Conservation (phyloP, 2,113 vertebrate genomes). For the Mustelus asterias region DNA sequence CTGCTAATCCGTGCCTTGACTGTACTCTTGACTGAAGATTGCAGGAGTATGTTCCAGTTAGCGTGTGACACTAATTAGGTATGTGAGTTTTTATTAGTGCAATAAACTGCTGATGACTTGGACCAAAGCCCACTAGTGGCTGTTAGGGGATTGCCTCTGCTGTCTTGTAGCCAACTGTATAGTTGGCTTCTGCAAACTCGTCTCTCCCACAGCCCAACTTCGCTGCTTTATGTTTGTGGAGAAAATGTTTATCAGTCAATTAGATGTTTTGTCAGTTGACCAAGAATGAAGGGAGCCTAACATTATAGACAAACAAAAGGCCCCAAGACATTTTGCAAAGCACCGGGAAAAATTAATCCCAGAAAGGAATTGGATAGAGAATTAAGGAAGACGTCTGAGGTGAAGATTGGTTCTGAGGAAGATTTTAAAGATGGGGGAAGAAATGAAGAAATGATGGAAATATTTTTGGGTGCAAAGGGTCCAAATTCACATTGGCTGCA, state of each 20-base stretch:
- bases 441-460: background rate
- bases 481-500: background rate
- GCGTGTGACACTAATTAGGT: background rate
- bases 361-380: background rate
- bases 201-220: background rate
- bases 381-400: background rate
- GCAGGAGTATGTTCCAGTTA: background rate
- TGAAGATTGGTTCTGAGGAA: background rate
- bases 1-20: background rate
- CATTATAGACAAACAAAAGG: background rate
- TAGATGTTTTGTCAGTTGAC: background rate
- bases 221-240: background rate
- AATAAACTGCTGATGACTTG: conserved; percentile 26
- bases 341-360: background rate
- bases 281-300: background rate
- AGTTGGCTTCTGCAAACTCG: background rate
- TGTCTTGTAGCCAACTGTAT: background rate
- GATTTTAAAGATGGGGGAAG: background rate
- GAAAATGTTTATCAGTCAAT: background rate
- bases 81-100: background rate
- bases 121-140: background rate
- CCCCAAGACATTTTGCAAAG: background rate
- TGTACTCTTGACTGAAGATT: background rate
- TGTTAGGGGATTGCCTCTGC: background rate
- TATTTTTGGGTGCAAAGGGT: background rate